Base-by-base conservation (phyloP, 2,113 vertebrate genomes). In the Apus apus region DNA sequence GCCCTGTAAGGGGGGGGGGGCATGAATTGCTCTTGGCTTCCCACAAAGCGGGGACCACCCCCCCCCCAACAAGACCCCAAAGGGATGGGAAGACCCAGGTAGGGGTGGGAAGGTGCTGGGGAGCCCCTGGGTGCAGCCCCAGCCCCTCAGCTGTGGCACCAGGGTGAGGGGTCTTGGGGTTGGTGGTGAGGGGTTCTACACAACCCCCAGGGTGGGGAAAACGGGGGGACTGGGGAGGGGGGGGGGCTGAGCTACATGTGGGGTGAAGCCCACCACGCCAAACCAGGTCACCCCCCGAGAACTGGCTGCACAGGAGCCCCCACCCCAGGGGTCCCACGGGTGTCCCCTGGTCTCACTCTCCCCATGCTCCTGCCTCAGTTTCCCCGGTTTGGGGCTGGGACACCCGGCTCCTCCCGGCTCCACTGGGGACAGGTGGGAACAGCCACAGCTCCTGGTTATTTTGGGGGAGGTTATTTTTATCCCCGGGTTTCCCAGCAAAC, bases 191-290 rank as follows among this genome's bases (percentile, higher is more conserved):
- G n/a, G n/a, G n/a, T n/a, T n/a, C n/a, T n/a, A n/a, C n/a, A n/a
- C 4, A 5, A 25, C 8, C 17, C 13, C 30, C 17, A 9, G 7
- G 27, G 40, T 8, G 6, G 61, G 51, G 23, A 29, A 40, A 67
- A 50, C 0, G 17, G 64, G 64, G 34, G 9, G 2, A 7, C 6
- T n/a, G n/a, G n/a, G n/a, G n/a, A n/a, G n/a, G n/a, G n/a, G 0
- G 38, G 58, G 40, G 18, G 27, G 23, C 45, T 21, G 27, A 48
- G 17, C n/a, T 16, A 3, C 11, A 8, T 2, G 3, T 11, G 8
- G 43, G 34, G 29, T 13, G 36, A 54, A 9, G 6, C 36, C 58
- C 6, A 13, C 4, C 5, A 57, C 67, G 23, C 40, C 40, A 40
- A 40, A 13, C 40, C 13, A 11, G 50, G 50, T 23, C 21, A n/a